A percentile compares a stretch with the other conserved stretches of the same genome.
Conservation (phyloP, 2,797 vertebrate genomes). For the Manis crassicaudata region DNA sequence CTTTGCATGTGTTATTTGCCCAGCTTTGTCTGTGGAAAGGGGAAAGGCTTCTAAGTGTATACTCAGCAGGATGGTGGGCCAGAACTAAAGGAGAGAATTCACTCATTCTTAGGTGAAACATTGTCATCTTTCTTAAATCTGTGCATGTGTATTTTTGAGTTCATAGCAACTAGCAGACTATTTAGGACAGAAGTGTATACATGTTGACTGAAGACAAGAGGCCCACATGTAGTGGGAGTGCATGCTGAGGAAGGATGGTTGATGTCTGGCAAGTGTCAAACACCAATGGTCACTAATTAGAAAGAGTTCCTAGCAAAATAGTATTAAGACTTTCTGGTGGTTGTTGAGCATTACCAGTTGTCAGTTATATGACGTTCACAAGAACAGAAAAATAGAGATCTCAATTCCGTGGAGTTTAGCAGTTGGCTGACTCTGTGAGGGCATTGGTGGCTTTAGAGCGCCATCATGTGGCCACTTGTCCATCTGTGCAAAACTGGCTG, state of each 20-base stretch:
- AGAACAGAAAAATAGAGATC: neutral
- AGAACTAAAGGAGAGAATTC: conserved; percentile 60
- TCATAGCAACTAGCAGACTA: neutral
- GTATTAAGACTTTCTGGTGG: conserved; percentile 21
- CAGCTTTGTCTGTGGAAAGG: neutral
- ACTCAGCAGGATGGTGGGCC: conserved; percentile 9
- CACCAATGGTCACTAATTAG: conserved; percentile 13
- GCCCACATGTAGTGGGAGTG: neutral
- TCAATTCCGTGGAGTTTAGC: neutral
- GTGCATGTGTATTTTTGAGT: conserved; percentile 5
- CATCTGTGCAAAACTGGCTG: neutral
- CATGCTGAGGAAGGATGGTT: neutral
- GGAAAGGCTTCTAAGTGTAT: neutral
- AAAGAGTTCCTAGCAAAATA: conserved; percentile 5
- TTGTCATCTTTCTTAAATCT: conserved; percentile 54
- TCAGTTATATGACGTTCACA: conserved; percentile 42
- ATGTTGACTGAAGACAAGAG: neutral
- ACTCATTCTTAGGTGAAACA: neutral
- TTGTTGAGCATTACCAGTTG: neutral
- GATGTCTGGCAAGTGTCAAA: conserved; percentile 8
- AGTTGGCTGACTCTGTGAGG: neutral
- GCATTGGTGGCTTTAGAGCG: conserved; percentile 26
- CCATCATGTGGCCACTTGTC: conserved; percentile 68
- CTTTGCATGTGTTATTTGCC: neutral
- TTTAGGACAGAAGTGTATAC: neutral